Base-by-base conservation (phyloP, 1,140 invertebrate species). In the Ceratina calcarata region DNA sequence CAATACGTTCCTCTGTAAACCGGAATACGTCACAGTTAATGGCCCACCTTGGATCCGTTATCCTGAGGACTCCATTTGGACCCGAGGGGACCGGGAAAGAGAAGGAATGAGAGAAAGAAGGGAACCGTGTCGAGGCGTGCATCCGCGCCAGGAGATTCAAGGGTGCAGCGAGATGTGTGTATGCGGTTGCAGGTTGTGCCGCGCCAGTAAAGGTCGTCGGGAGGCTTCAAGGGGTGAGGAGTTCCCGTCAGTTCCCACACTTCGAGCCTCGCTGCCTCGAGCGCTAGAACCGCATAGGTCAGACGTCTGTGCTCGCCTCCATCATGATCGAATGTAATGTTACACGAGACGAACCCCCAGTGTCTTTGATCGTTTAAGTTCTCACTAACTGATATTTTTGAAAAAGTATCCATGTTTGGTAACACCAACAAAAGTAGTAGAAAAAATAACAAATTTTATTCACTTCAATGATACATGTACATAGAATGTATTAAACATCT, bases 281-380 rank as follows among this genome's bases (percentile, higher is more conserved):
- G 90, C 89, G 87, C 86, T 91, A 80, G 85, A 74, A 86, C 81
- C 85, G 85, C 89, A 86, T 86, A 89, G 91, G 91, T 91, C 91
- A 92, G 90, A 91, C 83, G 83, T 90, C 89, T 90, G 88, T 89
- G 87, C 88, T 87, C 82, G 88, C 91, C 89, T 90, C 85, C 80
- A 90, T 90, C 87, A 78, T 72, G 84, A 82, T 75, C 78, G 24
- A 79, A 85, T 7, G 74, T 64, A 67, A 85, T 87, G 91, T 91
- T 91, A 91, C 90, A 89, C 87, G 91, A 91, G 16, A 68, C 88
- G 77, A 76, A 84, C 66, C 6, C 49, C 2, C 37, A 45, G 37
- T 45, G 37, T 51, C 27, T 6, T 16, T 32, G 27, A 32, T 32
- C 27, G 27, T 32, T 32, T 32, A 32, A 32, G 27, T 4, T 32